phyloP scores from a whole-genome alignment of 2,113 vertebrate genomes.

The Passer domesticus region DNA sequence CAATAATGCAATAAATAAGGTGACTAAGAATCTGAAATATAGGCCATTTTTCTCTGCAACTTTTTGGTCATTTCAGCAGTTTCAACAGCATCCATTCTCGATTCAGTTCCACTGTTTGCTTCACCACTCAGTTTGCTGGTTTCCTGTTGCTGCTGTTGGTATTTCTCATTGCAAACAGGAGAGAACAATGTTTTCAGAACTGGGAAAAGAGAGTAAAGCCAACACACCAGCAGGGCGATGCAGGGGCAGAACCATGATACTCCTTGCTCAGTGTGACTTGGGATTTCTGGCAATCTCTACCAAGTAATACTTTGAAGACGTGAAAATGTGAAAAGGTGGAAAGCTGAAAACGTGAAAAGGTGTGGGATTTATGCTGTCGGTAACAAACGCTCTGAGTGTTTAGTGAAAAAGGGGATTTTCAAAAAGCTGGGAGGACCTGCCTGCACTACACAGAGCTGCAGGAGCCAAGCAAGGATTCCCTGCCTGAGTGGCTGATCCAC shows the following conservation, averaged over 20 bases:
- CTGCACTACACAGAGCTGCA: accelerated
- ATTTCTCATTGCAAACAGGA: constrained; percentile 2
- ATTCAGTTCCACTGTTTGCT: constrained; percentile 27
- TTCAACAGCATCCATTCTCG: not conserved
- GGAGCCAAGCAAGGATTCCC: not conserved
- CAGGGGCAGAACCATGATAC: not conserved
- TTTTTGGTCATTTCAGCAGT: not conserved
- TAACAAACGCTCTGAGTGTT: accelerated
- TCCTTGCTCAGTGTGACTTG: not conserved
- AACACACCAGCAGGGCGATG: not conserved
- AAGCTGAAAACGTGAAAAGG: not conserved
- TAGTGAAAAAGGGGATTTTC: not conserved
- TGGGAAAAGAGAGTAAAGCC: constrained; percentile 14
- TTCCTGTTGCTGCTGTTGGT: constrained; percentile 11
- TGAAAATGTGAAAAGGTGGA: not conserved
- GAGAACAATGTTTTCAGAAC: constrained; percentile 13
- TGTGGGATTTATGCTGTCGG: not conserved
- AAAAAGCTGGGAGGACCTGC: not conserved
- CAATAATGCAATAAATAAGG: not conserved
- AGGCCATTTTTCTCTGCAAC: not conserved
- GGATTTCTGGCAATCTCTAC: not conserved
- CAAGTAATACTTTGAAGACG: not conserved
- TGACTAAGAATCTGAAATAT: not conserved
- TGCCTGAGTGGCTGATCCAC: not conserved
- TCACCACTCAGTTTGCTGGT: not conserved